A percentile compares a stretch with the other conserved stretches of the same genome.
These are phyloP conservation scores for Pteropus rufus DNA, from an alignment of 2,797 vertebrate species.

Conservation along the genomic window DNA sequence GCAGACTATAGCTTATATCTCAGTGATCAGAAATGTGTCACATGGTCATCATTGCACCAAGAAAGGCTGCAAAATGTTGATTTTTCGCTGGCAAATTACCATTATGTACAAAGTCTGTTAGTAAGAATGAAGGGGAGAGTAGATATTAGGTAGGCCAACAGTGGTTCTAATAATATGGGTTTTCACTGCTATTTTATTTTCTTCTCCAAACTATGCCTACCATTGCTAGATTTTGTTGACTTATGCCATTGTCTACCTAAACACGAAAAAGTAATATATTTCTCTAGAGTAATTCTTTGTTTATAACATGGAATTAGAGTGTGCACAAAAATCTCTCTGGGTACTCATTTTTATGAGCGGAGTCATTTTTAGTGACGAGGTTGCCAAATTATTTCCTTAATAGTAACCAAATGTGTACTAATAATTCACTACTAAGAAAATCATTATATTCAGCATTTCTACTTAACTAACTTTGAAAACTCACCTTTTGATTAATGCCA, in stretches of 20 bases:
- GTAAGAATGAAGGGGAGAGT: not conserved
- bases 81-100: not conserved
- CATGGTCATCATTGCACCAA: not conserved
- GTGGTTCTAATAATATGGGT: not conserved
- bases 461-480: constrained; percentile 15
- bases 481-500: not conserved
- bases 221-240: not conserved
- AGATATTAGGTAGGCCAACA: not conserved
- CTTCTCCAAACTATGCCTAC: not conserved
- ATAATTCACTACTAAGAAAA: not conserved
- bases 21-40: not conserved
- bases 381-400: not conserved
- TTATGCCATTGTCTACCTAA: not conserved
- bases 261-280: not conserved
- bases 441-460: not conserved
- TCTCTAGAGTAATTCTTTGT: not conserved
- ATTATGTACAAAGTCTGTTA: not conserved
- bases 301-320: not conserved
- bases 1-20: not conserved
- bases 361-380: not conserved
- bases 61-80: not conserved
- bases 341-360: not conserved
- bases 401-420: not conserved
- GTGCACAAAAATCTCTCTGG: not conserved
- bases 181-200: not conserved